These are phyloP conservation scores for Salvelinus alpinus DNA, from an alignment of 2,113 vertebrate genomes.

Conservation along the genomic window DNA sequence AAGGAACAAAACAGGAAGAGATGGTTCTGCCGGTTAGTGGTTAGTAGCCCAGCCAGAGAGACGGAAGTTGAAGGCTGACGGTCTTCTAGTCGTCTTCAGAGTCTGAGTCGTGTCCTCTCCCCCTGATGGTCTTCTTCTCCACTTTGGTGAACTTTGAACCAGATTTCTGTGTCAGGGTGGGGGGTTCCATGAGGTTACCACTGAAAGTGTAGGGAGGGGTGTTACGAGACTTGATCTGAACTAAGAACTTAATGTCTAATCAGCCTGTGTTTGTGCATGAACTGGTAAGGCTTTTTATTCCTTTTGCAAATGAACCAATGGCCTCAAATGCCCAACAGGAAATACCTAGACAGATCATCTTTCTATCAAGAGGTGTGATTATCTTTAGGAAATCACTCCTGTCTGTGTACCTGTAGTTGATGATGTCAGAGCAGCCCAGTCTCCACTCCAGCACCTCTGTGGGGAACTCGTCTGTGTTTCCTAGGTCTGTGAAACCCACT, in stretches of 20 bases:
- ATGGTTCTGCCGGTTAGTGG: slow-evolving; percentile 10
- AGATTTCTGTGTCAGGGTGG: slow-evolving; percentile 80
- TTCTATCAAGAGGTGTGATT: too few relatives aligned
- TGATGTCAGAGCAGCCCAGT: slow-evolving; percentile 86
- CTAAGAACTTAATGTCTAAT: too few relatives aligned
- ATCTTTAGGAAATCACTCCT: neutral
- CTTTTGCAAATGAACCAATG: too few relatives aligned
- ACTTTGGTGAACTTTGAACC: slow-evolving; percentile 88
- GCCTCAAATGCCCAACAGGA: too few relatives aligned
- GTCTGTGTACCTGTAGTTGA: slow-evolving; percentile 87
- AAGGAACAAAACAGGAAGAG: slow-evolving; percentile 12
- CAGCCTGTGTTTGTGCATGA: too few relatives aligned
- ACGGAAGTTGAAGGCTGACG: slow-evolving; percentile 2
- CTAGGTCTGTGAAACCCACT: slow-evolving; percentile 91
- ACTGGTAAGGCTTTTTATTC: too few relatives aligned
- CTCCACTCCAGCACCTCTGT: slow-evolving; percentile 96
- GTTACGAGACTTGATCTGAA: too few relatives aligned
- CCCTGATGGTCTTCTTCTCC: slow-evolving; percentile 95
- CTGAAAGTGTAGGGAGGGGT: slow-evolving; percentile 61
- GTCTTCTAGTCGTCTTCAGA: slow-evolving; percentile 85
- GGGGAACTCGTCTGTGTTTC: slow-evolving; percentile 94
- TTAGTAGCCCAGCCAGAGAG: slow-evolving; percentile 53
- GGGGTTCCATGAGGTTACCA: slow-evolving; percentile 91
- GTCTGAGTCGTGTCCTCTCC: slow-evolving; percentile 88
- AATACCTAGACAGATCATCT: too few relatives aligned